Evolutionary conservation across 2,113 vertebrate genomes (phyloP).

Genomic region (Albula goreensis): DNA sequence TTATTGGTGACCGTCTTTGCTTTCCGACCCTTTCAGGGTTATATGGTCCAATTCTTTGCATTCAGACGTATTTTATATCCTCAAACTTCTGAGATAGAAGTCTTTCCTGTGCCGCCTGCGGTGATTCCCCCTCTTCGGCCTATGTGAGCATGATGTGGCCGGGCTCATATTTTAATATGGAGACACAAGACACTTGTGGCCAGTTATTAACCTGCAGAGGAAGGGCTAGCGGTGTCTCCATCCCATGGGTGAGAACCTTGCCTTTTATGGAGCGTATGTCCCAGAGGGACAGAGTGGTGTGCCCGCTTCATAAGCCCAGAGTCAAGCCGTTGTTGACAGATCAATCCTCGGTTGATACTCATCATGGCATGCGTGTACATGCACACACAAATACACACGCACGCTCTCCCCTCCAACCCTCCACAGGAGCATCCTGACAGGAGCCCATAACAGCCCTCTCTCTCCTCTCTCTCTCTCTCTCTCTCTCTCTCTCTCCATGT

Average conservation of each 20-base stretch:
- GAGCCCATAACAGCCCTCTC: background rate
- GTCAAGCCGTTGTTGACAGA: background rate
- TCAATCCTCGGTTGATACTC: background rate
- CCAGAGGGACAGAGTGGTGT: background rate
- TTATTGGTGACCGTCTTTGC: background rate
- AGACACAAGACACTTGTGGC: background rate
- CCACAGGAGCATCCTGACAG: background rate
- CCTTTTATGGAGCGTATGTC: background rate
- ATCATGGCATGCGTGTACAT: too few relatives aligned
- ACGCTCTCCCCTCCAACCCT: background rate
- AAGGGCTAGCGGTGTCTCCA: background rate
- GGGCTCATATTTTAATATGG: slow-evolving; percentile 13
- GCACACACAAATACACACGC: background rate
- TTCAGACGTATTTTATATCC: slow-evolving; percentile 75
- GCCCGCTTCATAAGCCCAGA: background rate
- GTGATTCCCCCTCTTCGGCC: background rate
- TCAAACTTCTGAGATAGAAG: slow-evolving; percentile 78
- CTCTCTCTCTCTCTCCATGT: background rate
- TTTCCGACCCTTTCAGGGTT: background rate
- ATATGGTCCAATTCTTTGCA: slow-evolving; percentile 70
- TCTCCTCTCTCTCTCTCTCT: too few relatives aligned
- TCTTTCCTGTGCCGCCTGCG: slow-evolving; percentile 28
- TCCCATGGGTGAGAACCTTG: background rate
- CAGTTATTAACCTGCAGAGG: background rate
- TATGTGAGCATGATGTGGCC: background rate